Evolutionary conservation across 30 jellyfish, hydroid and myxozoan species (phyloP).

Genomic region (Hydractinia symbiolongicarpus): DNA sequence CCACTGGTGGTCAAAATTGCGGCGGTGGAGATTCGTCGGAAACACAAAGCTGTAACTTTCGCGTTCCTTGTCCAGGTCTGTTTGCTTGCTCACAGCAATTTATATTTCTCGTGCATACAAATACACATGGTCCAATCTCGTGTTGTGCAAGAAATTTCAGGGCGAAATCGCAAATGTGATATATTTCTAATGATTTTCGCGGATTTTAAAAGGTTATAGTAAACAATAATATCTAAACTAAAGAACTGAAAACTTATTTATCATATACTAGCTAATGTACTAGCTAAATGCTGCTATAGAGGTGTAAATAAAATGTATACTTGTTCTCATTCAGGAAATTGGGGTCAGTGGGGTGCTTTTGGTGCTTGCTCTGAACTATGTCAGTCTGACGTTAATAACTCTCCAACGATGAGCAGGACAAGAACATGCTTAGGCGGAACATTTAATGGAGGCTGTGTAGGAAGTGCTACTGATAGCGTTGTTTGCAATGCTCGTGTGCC

Average conservation of each 20-base stretch:
- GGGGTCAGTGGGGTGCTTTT: slow-evolving; percentile 12
- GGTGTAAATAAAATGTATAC: not conserved
- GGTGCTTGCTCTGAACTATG: slow-evolving; percentile 14
- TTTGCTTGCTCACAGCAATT: not conserved
- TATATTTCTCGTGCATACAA: not conserved
- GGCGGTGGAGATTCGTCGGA: not conserved
- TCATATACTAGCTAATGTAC: not conserved
- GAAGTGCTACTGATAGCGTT: not conserved
- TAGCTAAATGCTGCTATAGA: not conserved
- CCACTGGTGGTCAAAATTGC: not conserved
- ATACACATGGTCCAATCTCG: no score
- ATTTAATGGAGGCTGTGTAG: slow-evolving; percentile 14
- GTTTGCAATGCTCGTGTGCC: slow-evolving; percentile 15
- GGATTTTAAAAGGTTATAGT: no score
- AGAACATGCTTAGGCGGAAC: slow-evolving; percentile 15
- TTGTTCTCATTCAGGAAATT: slow-evolving; percentile 3
- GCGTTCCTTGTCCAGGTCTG: slow-evolving; percentile 11
- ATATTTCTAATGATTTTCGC: no score
- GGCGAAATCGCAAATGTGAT: no score
- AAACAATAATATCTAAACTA: no score
- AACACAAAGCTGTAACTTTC: not conserved
- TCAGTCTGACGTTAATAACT: slow-evolving; percentile 15
- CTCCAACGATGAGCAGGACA: not conserved
- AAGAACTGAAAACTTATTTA: not conserved
- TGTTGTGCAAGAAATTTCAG: no score